These are phyloP conservation scores for Planococcus citri DNA, from an alignment of 1,140 invertebrate genomes.

Conservation along the genomic window DNA sequence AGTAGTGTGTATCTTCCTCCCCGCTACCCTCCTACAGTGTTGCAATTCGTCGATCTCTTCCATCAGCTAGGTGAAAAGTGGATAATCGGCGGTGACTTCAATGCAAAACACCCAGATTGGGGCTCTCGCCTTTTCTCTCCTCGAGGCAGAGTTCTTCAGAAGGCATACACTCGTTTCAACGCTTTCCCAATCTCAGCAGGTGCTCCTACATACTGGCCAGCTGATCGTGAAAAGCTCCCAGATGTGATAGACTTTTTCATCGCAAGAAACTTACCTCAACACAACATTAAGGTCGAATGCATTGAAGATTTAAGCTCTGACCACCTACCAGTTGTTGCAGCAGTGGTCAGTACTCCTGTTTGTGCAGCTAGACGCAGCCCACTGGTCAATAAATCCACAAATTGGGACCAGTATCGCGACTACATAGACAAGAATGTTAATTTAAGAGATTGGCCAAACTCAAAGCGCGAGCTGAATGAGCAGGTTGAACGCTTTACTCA, in stretches of 20 bases:
- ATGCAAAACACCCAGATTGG: conserved; percentile 35
- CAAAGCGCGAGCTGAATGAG: not conserved
- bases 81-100: conserved; percentile 34
- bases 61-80: conserved; percentile 31
- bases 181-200: conserved; percentile 29
- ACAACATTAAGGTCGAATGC: not conserved
- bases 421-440: not conserved
- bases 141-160: conserved; percentile 14
- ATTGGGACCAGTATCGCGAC: not conserved
- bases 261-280: not conserved
- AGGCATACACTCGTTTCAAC: conserved; percentile 27
- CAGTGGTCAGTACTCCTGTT: not conserved
- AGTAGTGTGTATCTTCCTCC: not conserved
- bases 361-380: not conserved
- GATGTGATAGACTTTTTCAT: conserved; percentile 26
- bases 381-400: not conserved
- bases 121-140: conserved; percentile 26
- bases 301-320: conserved; percentile 23
- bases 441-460: not conserved
- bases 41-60: conserved; percentile 31
- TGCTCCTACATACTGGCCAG: conserved; percentile 24
- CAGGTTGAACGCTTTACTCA: too few relatives aligned
- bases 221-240: conserved; percentile 17
- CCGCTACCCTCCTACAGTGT: conserved; percentile 28
- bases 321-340: conserved; percentile 19